phyloP scores from a whole-genome alignment of 2,797 vertebrate genomes.

The Clarias pachynema region DNA sequence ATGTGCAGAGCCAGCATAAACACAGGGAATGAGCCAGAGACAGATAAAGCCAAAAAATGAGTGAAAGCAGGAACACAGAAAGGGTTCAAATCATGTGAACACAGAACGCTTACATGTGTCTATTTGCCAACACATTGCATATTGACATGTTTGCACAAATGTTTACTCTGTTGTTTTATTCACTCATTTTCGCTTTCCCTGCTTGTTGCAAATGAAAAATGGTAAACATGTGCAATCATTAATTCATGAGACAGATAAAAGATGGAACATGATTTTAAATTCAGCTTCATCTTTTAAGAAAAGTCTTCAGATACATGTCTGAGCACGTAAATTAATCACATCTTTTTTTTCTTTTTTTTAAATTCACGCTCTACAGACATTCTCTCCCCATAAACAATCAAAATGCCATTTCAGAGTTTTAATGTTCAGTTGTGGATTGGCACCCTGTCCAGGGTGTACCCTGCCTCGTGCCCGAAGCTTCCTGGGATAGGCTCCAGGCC shows the following conservation, averaged over 20 bases:
- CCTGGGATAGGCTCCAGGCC: too few relatives aligned
- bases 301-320: constrained; percentile 14
- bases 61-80: constrained; percentile 31
- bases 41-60: constrained; percentile 20
- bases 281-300: constrained; percentile 36
- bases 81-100: constrained; percentile 8
- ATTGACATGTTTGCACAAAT: constrained; percentile 34
- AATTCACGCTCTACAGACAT: not conserved
- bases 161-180: constrained; percentile 32
- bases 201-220: constrained; percentile 29
- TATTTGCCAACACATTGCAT: constrained; percentile 5
- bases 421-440: not conserved
- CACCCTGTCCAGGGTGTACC: too few relatives aligned
- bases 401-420: constrained; percentile 36
- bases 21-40: constrained; percentile 28
- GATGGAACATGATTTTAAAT: constrained; percentile 34
- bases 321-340: constrained; percentile 40
- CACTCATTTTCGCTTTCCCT: constrained; percentile 10
- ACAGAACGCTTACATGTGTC: constrained; percentile 16
- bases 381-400: not conserved
- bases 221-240: constrained; percentile 37
- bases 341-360: not conserved
- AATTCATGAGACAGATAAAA: constrained; percentile 41
- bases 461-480: too few relatives aligned
- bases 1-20: constrained; percentile 61